Base-by-base conservation (phyloP, 2,797 vertebrate genomes). In the Amblyopsis hoosieri region DNA sequence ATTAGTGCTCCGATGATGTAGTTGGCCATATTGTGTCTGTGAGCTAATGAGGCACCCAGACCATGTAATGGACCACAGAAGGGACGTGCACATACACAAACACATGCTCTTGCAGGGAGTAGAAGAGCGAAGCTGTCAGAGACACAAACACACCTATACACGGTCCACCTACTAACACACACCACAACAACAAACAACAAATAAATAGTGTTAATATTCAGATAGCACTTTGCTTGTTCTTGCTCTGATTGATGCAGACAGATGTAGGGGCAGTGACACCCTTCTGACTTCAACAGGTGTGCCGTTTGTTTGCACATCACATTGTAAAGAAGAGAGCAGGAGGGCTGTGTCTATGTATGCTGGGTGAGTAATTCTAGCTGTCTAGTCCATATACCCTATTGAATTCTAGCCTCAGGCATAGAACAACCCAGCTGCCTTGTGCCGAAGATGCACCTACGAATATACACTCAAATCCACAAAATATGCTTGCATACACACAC, bases 21-120 rank as follows among this genome's bases (percentile, higher is more conserved):
- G 75, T 45, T 73, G 65, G 63, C 58, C 76, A 73, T 79, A 84
- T 79, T 81, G 82, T 76, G 67, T 72, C 62, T 71, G 76, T 69
- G 73, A 80, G 68, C 60, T 77, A 79, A 81, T 82, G 81, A 79
- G 74, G 64, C 78, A 68, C 62, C 51, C 61, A 77, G 68, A 73
- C 63, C 54, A 69, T 69, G 59, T 84, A 59, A 78, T 55, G 61
- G 68, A 63, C n/a, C 50, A 61, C 17, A 37, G 46, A 46, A 14
- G 7, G 10, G 8, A 17, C n/a, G 2, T 8, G 14, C n/a, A 48
- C 7, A 14, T 4, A 10, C 47, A n/a, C 47, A 48, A 48, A 48
- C 47, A 48, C 12, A 23, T 23, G 37, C 37, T 37, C 37, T 7
- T 37, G 37, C 37, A 37, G 6, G 37, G 37, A 37, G 37, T 37